These are phyloP conservation scores for Linnaemya vulpina DNA, from an alignment of 2,888 invertebrate species.

Conservation along the genomic window DNA sequence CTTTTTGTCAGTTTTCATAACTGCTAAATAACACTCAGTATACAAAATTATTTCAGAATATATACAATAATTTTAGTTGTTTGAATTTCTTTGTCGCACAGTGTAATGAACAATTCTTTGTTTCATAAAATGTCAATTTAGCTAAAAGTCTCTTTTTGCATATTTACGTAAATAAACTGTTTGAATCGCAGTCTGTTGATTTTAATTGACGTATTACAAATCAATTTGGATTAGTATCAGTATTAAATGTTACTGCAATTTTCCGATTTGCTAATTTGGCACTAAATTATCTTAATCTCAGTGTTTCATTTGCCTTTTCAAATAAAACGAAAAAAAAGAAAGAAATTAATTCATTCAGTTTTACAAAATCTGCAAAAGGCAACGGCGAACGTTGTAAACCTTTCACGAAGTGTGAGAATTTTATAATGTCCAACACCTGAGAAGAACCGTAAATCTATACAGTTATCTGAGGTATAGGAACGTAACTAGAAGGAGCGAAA, in stretches of 20 bases:
- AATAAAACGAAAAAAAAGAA: neutral
- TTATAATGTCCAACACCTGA: no score
- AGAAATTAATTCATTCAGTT: neutral
- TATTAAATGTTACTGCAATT: neutral
- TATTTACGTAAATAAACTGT: neutral
- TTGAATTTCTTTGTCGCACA: no score
- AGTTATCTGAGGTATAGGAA: no score
- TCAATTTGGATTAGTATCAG: conserved; percentile 15
- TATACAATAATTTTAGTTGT: no score
- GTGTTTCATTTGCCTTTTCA: neutral
- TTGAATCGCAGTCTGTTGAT: neutral
- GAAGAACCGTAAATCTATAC: no score
- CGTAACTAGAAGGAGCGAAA: no score
- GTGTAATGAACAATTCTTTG: no score
- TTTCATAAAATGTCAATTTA: neutral
- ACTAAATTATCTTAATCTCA: neutral
- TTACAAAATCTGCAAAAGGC: neutral
- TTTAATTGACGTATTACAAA: conserved; percentile 13
- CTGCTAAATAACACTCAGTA: no score
- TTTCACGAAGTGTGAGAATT: no score
- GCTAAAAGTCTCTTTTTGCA: neutral
- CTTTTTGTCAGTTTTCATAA: no score
- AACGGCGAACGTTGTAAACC: no score
- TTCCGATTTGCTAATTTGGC: conserved; percentile 10
- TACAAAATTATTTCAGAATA: no score